Evolutionary conservation across 2,797 vertebrate species (phyloP).

Genomic region (Pseudochirops cupreus): DNA sequence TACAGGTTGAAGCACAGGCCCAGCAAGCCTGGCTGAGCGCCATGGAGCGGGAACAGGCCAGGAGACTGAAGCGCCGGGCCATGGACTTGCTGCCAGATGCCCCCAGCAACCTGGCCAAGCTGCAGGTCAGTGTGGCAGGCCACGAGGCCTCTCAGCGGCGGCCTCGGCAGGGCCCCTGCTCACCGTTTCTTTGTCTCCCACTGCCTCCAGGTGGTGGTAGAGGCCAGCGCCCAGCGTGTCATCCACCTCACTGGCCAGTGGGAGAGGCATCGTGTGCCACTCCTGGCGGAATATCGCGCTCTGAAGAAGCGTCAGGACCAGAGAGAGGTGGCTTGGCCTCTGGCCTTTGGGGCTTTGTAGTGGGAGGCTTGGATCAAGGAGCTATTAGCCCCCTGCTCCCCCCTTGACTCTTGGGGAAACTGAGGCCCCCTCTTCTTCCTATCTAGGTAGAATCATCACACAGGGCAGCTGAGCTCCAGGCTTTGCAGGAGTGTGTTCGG

Average conservation of each 20-base stretch:
- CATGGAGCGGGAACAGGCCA: slow-evolving; percentile 83
- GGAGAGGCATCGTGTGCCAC: slow-evolving; percentile 93
- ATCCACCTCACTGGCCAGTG: slow-evolving; percentile 92
- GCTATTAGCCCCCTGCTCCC: slow-evolving; percentile 26
- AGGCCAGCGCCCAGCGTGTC: slow-evolving; percentile 90
- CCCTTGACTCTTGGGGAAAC: slow-evolving; percentile 46
- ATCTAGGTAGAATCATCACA: slow-evolving; percentile 91
- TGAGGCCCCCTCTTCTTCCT: not conserved
- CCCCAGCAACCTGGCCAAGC: slow-evolving; percentile 89
- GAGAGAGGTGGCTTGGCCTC: slow-evolving; percentile 86
- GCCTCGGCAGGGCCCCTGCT: not conserved
- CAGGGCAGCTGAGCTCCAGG: slow-evolving; percentile 91
- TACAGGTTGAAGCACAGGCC: slow-evolving; percentile 88
- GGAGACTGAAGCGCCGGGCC: slow-evolving; percentile 90
- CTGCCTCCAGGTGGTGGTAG: slow-evolving; percentile 87
- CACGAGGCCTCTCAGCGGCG: not conserved
- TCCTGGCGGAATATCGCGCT: slow-evolving; percentile 90
- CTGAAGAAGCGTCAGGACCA: slow-evolving; percentile 91
- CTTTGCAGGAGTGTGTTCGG: slow-evolving; percentile 90
- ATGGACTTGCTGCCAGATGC: slow-evolving; percentile 90
- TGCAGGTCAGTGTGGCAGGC: slow-evolving; percentile 87
- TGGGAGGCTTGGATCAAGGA: not conserved
- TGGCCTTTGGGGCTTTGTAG: not conserved
- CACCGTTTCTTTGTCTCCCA: not conserved
- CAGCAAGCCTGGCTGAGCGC: slow-evolving; percentile 86